phyloP scores from a whole-genome alignment of 1,140 invertebrate species.

The Diprion similis region DNA sequence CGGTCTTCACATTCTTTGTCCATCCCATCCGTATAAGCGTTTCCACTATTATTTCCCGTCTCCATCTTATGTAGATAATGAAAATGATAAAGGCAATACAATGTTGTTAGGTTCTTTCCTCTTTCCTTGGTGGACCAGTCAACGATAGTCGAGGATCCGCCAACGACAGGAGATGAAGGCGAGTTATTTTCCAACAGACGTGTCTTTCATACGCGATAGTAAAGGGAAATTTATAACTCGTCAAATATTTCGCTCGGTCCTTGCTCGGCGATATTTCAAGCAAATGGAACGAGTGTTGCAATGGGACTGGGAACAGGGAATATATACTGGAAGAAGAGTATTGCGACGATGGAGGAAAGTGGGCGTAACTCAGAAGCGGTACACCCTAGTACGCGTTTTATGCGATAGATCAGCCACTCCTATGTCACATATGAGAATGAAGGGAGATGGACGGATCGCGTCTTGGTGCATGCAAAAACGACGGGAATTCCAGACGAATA shows the following conservation, averaged over 20 bases:
- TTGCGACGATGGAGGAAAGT: background rate
- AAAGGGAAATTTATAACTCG: constrained; percentile 22
- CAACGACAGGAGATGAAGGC: background rate
- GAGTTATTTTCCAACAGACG: background rate
- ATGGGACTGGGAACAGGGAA: constrained; percentile 23
- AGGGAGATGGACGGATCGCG: constrained; percentile 61
- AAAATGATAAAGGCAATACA: background rate
- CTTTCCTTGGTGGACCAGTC: background rate
- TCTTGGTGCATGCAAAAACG: constrained; percentile 51
- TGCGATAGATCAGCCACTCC: constrained; percentile 60
- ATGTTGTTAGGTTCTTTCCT: background rate
- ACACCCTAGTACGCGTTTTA: constrained; percentile 62
- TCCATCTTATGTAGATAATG: background rate
- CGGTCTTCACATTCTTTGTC: background rate
- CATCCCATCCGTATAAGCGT: background rate
- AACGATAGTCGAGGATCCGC: background rate
- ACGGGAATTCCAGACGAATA: constrained; percentile 42
- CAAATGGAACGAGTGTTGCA: constrained; percentile 16
- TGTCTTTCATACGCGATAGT: background rate
- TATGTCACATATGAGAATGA: constrained; percentile 59
- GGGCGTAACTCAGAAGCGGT: constrained; percentile 55
- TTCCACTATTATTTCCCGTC: too few species aligned
- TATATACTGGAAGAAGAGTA: constrained; percentile 32
- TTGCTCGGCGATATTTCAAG: constrained; percentile 43
- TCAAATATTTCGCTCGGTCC: constrained; percentile 33